Evolutionary conservation across 2,113 vertebrate species (phyloP), one percentile per base, ranked within the genome.

Genomic region (Pterocles burchelli): DNA sequence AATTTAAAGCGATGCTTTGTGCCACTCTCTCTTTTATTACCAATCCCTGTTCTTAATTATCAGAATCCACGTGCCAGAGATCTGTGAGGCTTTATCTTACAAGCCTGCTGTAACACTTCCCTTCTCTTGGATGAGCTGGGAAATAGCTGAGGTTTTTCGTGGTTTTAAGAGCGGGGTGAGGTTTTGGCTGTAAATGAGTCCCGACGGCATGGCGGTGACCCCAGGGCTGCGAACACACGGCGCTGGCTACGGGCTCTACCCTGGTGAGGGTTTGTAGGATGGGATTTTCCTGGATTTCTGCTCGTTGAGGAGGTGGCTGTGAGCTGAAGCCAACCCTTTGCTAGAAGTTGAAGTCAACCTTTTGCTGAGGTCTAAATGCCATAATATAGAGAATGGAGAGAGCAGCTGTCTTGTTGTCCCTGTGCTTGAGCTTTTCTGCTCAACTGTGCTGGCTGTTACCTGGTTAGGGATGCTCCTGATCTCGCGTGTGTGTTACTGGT

Each of bases 401-500:
- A 59, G 7, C 21, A 33, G 51, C 43, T 63, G 18, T 51, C 58
- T 65, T 25, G 51, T 38, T 22, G 43, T 63, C 49, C 51, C 26
- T 15, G 36, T 46, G 31, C 51, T 78, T 28, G 36, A 72, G 26
- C 58, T 41, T 41, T 41, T 41, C 41, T 13, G 13, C 41, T 41
- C 41, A 41, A 41, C 41, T 33, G 41, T 1, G 1, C 9, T 6
- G 7, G 46, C 78, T 41, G 28, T 28, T n/a, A 10, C 38, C 20
- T 31, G 3, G 6, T 12, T 34, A 49, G 17, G 63, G 43, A 22
- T 49, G 55, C 55, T 77, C 43, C 41, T 36, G 41, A 18, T 62
- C 38, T 31, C 2, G 2, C 10, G 7, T 46, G 5, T 13, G 3
- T 6, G n/a, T 54, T n/a, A 33, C 14, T 16, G 41, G 13, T 34